Conservation (phyloP, 1,140 invertebrate species). For the Drosophila willistoni region DNA sequence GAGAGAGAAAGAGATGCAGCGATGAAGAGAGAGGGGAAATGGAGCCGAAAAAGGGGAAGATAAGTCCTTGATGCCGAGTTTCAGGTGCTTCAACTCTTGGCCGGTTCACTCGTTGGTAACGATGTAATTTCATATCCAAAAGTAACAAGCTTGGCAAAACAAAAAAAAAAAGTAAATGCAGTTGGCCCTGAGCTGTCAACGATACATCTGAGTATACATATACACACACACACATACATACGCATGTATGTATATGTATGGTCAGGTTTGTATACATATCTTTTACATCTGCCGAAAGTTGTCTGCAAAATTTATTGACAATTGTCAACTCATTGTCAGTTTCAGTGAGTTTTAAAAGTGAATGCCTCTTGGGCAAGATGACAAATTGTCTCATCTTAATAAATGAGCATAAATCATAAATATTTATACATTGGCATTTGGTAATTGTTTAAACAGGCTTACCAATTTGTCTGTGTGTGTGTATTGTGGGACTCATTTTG, state of each 20-base stretch:
- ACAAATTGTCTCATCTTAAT: slow-evolving; percentile 61
- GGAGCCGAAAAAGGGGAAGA: slow-evolving; percentile 7
- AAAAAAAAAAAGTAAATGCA: slow-evolving; percentile 71
- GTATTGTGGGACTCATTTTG: neutral
- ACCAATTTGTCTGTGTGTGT: slow-evolving; percentile 18
- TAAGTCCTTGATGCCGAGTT: slow-evolving; percentile 71
- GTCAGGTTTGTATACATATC: slow-evolving; percentile 20
- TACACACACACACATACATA: neutral
- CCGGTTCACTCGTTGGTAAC: slow-evolving; percentile 37
- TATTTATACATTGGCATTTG: slow-evolving; percentile 15
- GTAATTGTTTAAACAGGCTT: slow-evolving; percentile 30
- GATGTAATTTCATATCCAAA: slow-evolving; percentile 75
- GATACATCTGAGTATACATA: slow-evolving; percentile 26
- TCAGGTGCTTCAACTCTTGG: slow-evolving; percentile 71
- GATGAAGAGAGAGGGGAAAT: neutral
- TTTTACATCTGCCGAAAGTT: slow-evolving; percentile 70
- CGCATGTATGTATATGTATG: neutral
- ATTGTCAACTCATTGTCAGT: slow-evolving; percentile 60
- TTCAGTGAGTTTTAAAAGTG: slow-evolving; percentile 70
- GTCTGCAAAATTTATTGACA: slow-evolving; percentile 75
- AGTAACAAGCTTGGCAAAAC: slow-evolving; percentile 24
- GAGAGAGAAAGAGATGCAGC: neutral
- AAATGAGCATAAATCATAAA: slow-evolving; percentile 28
- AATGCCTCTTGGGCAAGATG: slow-evolving; percentile 70
- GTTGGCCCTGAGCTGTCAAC: slow-evolving; percentile 79